These are phyloP conservation scores for Balanococcus diminutus DNA, from an alignment of 2,888 invertebrate species.

Conservation along the genomic window DNA sequence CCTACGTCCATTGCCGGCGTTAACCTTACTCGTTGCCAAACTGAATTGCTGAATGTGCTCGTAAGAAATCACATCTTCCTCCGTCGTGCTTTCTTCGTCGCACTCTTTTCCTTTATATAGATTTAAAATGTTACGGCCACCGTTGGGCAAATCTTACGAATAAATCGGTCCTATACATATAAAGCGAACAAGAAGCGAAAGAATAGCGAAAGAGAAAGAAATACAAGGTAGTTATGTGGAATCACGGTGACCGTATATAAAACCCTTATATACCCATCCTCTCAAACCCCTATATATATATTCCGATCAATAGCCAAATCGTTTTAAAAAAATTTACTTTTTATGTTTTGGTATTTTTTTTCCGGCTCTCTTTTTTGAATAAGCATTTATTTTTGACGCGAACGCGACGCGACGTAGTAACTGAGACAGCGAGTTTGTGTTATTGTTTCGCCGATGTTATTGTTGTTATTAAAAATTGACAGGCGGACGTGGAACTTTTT, in stretches of 20 bases:
- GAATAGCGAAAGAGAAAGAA: not conserved
- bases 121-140: slow-evolving; percentile 6
- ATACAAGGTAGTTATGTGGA: slow-evolving; percentile 11
- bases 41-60: slow-evolving; percentile 19
- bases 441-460: not conserved
- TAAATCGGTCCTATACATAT: not conserved
- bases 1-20: not conserved
- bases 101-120: not conserved
- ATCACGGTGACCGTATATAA: not conserved
- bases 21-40: slow-evolving; percentile 1
- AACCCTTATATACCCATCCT: not conserved
- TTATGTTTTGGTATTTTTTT: not conserved
- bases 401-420: too few relatives aligned
- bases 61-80: not conserved
- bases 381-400: not conserved
- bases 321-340: not conserved
- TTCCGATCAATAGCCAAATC: not conserved
- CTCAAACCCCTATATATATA: not conserved
- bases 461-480: not conserved
- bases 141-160: slow-evolving; percentile 15
- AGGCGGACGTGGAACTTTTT: not conserved
- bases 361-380: not conserved
- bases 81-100: not conserved
- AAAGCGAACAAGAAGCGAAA: not conserved
- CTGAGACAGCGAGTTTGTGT: not conserved